phyloP scores from a whole-genome alignment of 92 coral and sea anemone species.

The Zoanthus solanderi region DNA sequence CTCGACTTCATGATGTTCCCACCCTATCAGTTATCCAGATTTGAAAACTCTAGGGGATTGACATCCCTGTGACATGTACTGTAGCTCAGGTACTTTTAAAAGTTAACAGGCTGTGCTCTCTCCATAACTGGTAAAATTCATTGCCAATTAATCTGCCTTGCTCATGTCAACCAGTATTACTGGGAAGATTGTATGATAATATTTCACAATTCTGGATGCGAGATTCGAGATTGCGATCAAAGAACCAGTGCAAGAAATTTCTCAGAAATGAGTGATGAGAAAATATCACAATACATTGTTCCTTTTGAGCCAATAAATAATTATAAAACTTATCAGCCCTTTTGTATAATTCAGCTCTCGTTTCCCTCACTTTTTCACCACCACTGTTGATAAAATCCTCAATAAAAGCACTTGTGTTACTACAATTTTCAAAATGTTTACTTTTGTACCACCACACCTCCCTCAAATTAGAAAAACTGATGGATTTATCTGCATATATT shows the following conservation, averaged over 20 bases:
- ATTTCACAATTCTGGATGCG: constrained; percentile 42
- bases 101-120: too few relatives aligned
- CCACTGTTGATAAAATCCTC: constrained; percentile 53
- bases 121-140: too few relatives aligned
- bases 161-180: not conserved
- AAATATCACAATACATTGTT: constrained; percentile 57
- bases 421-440: not conserved
- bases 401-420: constrained; percentile 20
- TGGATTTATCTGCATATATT: constrained; percentile 30
- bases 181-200: constrained; percentile 27
- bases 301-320: constrained; percentile 53
- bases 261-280: constrained; percentile 61
- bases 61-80: too few relatives aligned
- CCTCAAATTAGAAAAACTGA: constrained; percentile 52
- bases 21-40: too few relatives aligned
- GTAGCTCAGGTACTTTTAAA: too few relatives aligned
- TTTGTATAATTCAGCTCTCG: constrained; percentile 27
- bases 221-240: not conserved
- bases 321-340: constrained; percentile 62
- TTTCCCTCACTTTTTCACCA: constrained; percentile 49
- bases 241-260: constrained; percentile 43
- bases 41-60: too few relatives aligned
- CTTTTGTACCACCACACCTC: constrained; percentile 66
- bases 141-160: too few relatives aligned
- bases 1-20: too few relatives aligned